Evolutionary conservation across 2,113 vertebrate species (phyloP).

Genomic region (Rhabdornis inornatus): DNA sequence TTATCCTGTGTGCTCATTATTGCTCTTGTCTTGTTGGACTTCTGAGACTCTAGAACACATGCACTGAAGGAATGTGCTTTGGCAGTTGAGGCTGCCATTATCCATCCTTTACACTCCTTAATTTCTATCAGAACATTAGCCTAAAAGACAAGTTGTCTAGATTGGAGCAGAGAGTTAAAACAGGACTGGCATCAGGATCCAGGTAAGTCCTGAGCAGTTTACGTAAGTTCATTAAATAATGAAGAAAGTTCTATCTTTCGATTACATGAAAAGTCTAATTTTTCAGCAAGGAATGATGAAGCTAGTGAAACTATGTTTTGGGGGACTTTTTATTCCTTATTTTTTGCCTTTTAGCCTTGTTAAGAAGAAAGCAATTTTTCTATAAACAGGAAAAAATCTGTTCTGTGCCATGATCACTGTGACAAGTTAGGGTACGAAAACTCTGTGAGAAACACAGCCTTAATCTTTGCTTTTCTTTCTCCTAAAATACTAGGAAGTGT

Average conservation of each 20-base stretch:
- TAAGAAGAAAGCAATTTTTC: background rate
- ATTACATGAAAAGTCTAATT: background rate
- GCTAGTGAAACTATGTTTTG: fast-evolving
- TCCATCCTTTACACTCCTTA: background rate
- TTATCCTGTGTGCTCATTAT: background rate
- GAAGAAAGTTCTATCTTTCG: background rate
- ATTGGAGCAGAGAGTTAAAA: background rate
- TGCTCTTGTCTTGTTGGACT: background rate
- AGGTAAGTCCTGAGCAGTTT: background rate
- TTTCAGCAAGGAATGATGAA: background rate
- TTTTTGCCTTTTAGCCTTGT: background rate
- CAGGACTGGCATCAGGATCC: background rate
- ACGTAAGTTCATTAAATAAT: background rate
- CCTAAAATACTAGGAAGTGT: background rate
- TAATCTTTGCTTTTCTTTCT: background rate
- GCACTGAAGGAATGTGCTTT: background rate
- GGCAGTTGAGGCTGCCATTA: background rate
- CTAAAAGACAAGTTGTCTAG: background rate
- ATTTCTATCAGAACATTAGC: background rate
- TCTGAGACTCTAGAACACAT: background rate
- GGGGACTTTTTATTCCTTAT: fast-evolving
- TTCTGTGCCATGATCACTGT: background rate
- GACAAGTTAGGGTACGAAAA: background rate
- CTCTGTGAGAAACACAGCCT: background rate
- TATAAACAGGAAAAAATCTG: background rate